Evolutionary conservation across 2,113 vertebrate species (phyloP), one percentile per base, ranked within the genome.

Genomic region (Furnarius figulus): DNA sequence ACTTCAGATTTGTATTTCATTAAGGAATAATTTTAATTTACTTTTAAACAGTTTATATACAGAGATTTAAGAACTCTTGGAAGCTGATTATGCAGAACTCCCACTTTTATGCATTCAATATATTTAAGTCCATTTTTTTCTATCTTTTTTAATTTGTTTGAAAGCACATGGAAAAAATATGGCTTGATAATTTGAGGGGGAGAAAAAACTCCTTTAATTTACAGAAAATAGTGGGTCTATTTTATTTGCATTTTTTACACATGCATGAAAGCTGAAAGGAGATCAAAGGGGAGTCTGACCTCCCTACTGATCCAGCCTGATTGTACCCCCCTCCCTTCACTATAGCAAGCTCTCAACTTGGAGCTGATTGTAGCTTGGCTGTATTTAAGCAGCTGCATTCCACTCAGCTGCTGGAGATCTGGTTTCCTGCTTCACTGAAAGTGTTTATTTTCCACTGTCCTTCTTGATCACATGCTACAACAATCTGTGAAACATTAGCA

Each of bases 21-120:
- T 98, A 98, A 98, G 98, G 97, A 98, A 97, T 98, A 97, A 97
- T 98, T 98, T 98, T 98, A 98, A 98, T 98, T 98, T 98, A 98
- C 97, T 98, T 98, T 98, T 97, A 97, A 98, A 98, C 96, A 98
- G 97, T 98, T 97, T 98, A 98, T 98, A 97, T 97, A 97, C 95
- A 97, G 95, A 98, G 96, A 98, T 98, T 98, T 98, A 98, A 98
- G 97, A 97, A 98, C 97, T 98, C 97, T 97, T 96, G 65, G 93
- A 97, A 97, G 79, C 93, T 35, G 93, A 98, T 98, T 98, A 98
- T 96, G 95, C 95, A 96, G 87, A 96, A 96, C 95, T 96, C 94
- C 65, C 88, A 95, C 94, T 98, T 98, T 97, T 96, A 97, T 98
- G 95, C 92, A 89, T 96, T 97, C 91, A 90, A 84, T 98, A 96